These are phyloP conservation scores for Cavia porcellus DNA, from an alignment of 2,113 vertebrate genomes.

Conservation along the genomic window DNA sequence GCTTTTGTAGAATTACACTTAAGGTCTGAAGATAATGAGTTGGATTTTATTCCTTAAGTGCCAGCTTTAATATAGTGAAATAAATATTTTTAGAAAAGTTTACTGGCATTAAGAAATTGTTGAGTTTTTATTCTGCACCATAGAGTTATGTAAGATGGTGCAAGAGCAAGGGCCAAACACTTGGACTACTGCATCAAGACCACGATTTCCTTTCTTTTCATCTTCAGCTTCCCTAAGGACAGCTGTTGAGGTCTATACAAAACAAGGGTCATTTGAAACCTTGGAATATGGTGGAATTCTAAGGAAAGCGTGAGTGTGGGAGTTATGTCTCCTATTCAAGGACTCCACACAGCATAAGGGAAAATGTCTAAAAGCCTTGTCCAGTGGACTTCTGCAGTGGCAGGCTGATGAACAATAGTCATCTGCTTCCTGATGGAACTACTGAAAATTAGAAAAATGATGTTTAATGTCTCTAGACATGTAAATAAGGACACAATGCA, in stretches of 20 bases:
- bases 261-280: background rate
- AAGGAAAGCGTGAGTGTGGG: background rate
- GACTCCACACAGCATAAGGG: background rate
- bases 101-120: background rate
- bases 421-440: background rate
- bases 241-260: background rate
- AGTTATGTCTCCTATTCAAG: background rate
- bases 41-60: slow-evolving; percentile 46
- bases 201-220: background rate
- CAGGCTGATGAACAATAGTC: background rate
- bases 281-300: background rate
- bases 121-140: background rate
- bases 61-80: background rate
- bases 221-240: background rate
- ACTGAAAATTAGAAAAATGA: background rate
- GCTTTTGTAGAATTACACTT: slow-evolving; percentile 76
- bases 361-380: background rate
- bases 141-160: background rate
- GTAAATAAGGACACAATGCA: background rate
- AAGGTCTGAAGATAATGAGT: slow-evolving; percentile 59
- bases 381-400: background rate
- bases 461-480: background rate
- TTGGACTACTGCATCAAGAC: background rate
- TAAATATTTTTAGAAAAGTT: slow-evolving; percentile 60
- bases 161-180: background rate